phyloP scores from a whole-genome alignment of 2,888 invertebrate genomes.

The Sarcophaga subvicina region DNA sequence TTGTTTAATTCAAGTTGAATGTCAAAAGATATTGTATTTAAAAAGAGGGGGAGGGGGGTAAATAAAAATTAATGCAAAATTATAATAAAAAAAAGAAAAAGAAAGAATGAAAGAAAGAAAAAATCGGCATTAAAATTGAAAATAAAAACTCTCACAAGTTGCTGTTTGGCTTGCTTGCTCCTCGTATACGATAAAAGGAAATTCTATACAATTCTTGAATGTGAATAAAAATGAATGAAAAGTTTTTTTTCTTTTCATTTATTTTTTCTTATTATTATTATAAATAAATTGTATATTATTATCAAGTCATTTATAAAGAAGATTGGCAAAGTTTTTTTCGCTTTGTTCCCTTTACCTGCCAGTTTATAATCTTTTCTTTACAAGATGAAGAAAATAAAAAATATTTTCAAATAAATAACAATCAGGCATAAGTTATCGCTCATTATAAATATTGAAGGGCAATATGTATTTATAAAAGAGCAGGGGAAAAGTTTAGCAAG shows the following conservation, averaged over 20 bases:
- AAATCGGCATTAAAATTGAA: too few relatives aligned
- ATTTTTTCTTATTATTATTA: background rate
- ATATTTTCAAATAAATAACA: background rate
- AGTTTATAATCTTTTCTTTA: constrained; percentile 9
- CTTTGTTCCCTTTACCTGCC: constrained; percentile 7
- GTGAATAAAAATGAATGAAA: constrained; percentile 48
- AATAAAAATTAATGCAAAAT: constrained; percentile 42
- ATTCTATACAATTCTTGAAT: constrained; percentile 34
- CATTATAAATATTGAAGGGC: constrained; percentile 31
- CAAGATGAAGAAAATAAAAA: too few relatives aligned
- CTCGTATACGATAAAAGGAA: too few relatives aligned
- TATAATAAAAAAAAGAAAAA: constrained; percentile 16
- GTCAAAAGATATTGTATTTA: background rate
- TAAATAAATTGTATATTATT: constrained; percentile 63
- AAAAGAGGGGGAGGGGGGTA: background rate
- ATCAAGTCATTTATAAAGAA: constrained; percentile 56
- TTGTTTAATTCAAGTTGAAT: constrained; percentile 57
- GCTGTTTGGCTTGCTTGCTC: too few relatives aligned
- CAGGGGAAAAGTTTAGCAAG: background rate
- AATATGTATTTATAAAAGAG: background rate
- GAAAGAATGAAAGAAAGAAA: background rate
- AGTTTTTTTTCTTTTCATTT: background rate
- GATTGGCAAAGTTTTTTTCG: constrained; percentile 19
- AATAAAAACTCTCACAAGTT: too few relatives aligned
- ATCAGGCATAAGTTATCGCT: constrained; percentile 51